phyloP scores from a whole-genome alignment of 2,797 vertebrate genomes.

The Rhinophrynus dorsalis region DNA sequence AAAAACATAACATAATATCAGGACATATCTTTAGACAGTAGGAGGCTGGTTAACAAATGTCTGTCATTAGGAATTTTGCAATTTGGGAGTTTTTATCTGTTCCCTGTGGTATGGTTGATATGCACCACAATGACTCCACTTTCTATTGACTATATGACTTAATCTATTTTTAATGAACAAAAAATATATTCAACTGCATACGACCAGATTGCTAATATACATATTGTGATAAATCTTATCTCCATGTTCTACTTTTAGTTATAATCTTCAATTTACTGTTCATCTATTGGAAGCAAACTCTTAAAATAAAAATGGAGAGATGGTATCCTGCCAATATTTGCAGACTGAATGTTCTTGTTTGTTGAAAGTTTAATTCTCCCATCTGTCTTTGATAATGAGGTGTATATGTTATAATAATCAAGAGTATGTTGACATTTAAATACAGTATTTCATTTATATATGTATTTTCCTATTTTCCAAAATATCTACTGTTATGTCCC shows the following conservation, averaged over 20 bases:
- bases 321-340: slow-evolving; percentile 18
- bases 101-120: too few relatives aligned
- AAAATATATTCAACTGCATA: neutral
- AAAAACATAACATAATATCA: too few relatives aligned
- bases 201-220: neutral
- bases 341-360: slow-evolving; percentile 14
- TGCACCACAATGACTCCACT: too few relatives aligned
- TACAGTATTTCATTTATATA: neutral
- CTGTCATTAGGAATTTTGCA: too few relatives aligned
- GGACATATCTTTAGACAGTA: too few relatives aligned
- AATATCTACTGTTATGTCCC: too few relatives aligned
- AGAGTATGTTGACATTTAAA: slow-evolving; percentile 3
- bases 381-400: slow-evolving; percentile 34
- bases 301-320: too few relatives aligned
- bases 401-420: slow-evolving; percentile 8
- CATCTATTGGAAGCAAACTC: neutral
- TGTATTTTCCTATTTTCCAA: too few relatives aligned
- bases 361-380: slow-evolving; percentile 9
- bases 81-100: too few relatives aligned
- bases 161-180: neutral
- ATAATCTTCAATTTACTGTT: neutral
- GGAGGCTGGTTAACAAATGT: too few relatives aligned
- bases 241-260: neutral
- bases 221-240: neutral
- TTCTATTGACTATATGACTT: too few relatives aligned